Conservation (phyloP, 1,140 invertebrate genomes). For the Hetaerina americana region DNA sequence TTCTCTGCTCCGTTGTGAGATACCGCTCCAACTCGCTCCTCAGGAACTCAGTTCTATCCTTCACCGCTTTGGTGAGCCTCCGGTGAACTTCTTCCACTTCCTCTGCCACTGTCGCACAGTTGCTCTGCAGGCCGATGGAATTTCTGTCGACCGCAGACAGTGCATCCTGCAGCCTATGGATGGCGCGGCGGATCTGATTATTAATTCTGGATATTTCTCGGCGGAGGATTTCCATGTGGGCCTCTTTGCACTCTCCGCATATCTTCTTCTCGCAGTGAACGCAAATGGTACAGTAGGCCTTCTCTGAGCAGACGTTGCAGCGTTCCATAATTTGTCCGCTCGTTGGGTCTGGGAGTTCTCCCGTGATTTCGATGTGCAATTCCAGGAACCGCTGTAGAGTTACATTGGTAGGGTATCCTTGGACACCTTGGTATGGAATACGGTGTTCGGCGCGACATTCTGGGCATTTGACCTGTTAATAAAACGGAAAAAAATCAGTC, state of each 20-base stretch:
- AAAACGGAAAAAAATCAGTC: too few relatives aligned
- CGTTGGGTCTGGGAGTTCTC: constrained; percentile 77
- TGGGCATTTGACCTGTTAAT: constrained; percentile 90
- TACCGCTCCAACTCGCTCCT: constrained; percentile 82
- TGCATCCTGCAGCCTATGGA: constrained; percentile 76
- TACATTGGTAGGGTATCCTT: constrained; percentile 91
- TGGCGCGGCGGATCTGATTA: constrained; percentile 69
- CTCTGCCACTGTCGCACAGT: constrained; percentile 71
- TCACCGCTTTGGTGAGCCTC: constrained; percentile 76
- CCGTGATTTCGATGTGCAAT: constrained; percentile 86
- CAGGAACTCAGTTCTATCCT: constrained; percentile 79
- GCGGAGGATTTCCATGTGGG: constrained; percentile 89
- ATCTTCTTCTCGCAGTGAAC: constrained; percentile 91
- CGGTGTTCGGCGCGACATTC: constrained; percentile 96
- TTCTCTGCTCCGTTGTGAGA: constrained; percentile 64
- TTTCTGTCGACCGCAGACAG: constrained; percentile 74
- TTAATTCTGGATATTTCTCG: constrained; percentile 89
- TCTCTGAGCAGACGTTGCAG: constrained; percentile 73
- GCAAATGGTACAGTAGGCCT: constrained; percentile 77
- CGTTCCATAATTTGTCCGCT: constrained; percentile 42
- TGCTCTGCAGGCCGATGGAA: constrained; percentile 65
- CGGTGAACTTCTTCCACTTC: constrained; percentile 87
- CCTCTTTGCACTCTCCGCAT: constrained; percentile 75
- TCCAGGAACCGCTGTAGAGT: constrained; percentile 91
- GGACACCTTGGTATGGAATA: constrained; percentile 91